phyloP scores from a whole-genome alignment of 2,888 invertebrate species.

The Nebria brevicollis region DNA sequence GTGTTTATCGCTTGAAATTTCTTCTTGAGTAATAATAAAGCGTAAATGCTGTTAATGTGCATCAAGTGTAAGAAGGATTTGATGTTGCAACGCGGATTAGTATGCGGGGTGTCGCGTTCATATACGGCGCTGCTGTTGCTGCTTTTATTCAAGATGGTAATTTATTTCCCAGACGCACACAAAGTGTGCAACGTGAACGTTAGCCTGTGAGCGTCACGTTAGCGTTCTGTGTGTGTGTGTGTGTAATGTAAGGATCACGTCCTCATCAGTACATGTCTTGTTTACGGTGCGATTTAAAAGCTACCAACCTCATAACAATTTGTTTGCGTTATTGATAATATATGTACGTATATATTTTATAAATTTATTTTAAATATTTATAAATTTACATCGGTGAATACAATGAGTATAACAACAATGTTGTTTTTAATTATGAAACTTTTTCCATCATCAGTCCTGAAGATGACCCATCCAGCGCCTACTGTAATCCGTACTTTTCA shows the following conservation, averaged over 20 bases:
- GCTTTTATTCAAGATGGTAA: conserved; percentile 1
- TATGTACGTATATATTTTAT: no score
- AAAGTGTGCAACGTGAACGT: background rate
- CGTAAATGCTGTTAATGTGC: background rate
- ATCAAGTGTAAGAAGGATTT: background rate
- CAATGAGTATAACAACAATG: no score
- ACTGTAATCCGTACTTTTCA: background rate
- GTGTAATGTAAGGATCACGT: background rate
- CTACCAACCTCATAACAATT: no score
- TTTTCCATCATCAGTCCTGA: no score
- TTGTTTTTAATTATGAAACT: no score
- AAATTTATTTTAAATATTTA: no score
- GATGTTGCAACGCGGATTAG: background rate
- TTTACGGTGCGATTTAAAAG: background rate
- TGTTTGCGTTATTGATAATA: no score
- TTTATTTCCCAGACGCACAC: background rate
- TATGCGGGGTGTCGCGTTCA: background rate
- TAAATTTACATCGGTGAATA: no score
- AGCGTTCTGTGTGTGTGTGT: no score
- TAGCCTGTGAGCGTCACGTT: background rate
- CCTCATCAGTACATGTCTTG: background rate
- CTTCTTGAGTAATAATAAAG: no score
- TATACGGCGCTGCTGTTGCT: background rate
- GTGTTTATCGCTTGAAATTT: no score
- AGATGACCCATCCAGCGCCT: no score